These are phyloP conservation scores for Drosophila incognita DNA, from an alignment of 2,888 invertebrate genomes.

Conservation along the genomic window DNA sequence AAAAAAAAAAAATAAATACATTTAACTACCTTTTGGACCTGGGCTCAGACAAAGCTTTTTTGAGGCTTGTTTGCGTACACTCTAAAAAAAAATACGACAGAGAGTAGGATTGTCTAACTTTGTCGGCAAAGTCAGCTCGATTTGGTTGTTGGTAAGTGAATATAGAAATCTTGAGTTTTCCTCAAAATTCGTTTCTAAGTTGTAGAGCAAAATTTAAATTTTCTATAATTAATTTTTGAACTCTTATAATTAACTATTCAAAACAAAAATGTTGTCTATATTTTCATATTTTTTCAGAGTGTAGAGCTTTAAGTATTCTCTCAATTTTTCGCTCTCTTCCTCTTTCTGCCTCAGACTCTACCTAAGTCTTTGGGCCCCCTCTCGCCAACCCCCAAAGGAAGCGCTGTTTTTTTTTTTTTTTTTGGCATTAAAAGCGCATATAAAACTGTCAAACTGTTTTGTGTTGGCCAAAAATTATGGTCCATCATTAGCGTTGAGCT, in stretches of 20 bases:
- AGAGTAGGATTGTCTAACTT: not conserved
- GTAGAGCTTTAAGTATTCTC: not conserved
- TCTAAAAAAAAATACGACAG: not conserved
- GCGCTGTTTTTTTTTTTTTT: not conserved
- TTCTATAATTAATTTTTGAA: not conserved
- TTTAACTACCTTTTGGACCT: conserved; percentile 26
- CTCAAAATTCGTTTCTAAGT: not conserved
- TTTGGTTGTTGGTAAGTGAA: not conserved
- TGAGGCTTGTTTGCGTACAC: not conserved
- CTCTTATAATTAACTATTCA: not conserved
- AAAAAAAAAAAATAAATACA: conserved; percentile 7
- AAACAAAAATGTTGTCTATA: not conserved
- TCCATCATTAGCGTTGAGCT: conserved; percentile 79
- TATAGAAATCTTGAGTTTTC: not conserved
- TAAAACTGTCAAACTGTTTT: conserved; percentile 84
- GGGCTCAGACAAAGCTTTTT: not conserved
- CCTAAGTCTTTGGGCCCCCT: conserved; percentile 41
- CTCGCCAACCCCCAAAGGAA: not conserved
- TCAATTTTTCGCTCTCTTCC: no score
- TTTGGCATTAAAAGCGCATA: conserved; percentile 78
- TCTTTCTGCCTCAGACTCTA: conserved; percentile 1
- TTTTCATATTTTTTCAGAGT: not conserved
- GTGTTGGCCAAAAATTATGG: conserved; percentile 80
- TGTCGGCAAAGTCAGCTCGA: not conserved
- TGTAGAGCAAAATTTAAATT: not conserved